These are phyloP conservation scores for Menura novaehollandiae DNA, from an alignment of 2,113 vertebrate species.

Conservation along the genomic window DNA sequence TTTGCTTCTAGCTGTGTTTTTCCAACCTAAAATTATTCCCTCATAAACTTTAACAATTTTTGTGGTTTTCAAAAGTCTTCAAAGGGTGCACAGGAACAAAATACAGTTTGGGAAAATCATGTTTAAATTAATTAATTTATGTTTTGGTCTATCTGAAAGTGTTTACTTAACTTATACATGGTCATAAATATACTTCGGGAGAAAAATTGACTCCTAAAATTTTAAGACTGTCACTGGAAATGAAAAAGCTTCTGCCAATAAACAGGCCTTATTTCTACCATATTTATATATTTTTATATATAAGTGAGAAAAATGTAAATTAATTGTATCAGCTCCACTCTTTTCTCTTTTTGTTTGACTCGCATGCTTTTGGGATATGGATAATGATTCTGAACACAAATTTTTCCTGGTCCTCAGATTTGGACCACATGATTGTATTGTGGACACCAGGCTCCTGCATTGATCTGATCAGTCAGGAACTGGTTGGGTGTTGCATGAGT, in stretches of 20 bases:
- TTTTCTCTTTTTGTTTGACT: background rate
- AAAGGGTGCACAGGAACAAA: conserved; percentile 23
- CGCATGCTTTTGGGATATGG: background rate
- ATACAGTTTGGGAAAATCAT: background rate
- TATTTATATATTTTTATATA: too few species aligned
- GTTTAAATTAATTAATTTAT: background rate
- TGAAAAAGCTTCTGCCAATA: background rate
- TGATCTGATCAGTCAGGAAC: background rate
- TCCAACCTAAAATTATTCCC: conserved; percentile 32
- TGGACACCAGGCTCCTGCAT: background rate
- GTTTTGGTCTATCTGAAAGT: background rate
- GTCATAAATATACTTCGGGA: background rate
- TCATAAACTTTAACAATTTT: conserved; percentile 49
- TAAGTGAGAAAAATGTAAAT: background rate
- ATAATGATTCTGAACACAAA: background rate
- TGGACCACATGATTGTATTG: background rate
- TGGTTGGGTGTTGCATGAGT: background rate
- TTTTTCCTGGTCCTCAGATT: background rate
- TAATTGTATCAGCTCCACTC: background rate
- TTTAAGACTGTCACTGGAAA: background rate
- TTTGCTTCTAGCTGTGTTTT: conserved; percentile 31
- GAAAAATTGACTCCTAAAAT: background rate
- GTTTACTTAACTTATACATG: background rate
- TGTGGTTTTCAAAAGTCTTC: conserved; percentile 38
- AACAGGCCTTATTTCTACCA: background rate